phyloP scores from a whole-genome alignment of 2,888 invertebrate genomes.

The Machimus atricapillus region DNA sequence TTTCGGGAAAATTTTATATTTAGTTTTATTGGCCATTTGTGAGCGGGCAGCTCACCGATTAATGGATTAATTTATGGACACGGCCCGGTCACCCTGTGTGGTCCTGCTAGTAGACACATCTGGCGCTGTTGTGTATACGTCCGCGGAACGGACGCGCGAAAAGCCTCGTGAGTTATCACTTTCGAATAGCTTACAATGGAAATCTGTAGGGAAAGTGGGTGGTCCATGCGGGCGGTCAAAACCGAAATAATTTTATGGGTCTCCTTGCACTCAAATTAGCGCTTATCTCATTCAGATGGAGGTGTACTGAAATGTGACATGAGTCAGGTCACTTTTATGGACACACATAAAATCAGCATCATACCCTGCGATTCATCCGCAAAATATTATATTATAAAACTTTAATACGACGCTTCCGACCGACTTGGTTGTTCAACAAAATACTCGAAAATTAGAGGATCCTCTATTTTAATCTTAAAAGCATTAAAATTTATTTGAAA shows the following conservation, averaged over 20 bases:
- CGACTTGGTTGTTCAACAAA: too few species aligned
- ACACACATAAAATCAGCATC: not conserved
- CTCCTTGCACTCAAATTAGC: not conserved
- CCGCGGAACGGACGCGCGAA: not conserved
- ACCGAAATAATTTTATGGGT: not conserved
- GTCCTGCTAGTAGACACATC: not conserved
- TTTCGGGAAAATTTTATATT: not conserved
- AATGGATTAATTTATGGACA: conserved; percentile 8
- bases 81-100: not conserved
- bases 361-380: not conserved
- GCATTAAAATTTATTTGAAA: too few species aligned
- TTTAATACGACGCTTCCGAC: too few species aligned
- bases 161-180: not conserved
- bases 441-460: too few species aligned
- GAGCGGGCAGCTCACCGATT: not conserved
- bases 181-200: not conserved
- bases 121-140: not conserved
- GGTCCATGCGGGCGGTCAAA: not conserved
- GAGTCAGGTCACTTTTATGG: not conserved
- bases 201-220: not conserved
- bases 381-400: not conserved
- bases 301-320: not conserved
- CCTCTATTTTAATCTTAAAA: too few species aligned
- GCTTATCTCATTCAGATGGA: not conserved
- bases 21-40: conserved; percentile 28